Conservation (phyloP, 2,113 vertebrate species). For the Datnioides undecimradiatus region DNA sequence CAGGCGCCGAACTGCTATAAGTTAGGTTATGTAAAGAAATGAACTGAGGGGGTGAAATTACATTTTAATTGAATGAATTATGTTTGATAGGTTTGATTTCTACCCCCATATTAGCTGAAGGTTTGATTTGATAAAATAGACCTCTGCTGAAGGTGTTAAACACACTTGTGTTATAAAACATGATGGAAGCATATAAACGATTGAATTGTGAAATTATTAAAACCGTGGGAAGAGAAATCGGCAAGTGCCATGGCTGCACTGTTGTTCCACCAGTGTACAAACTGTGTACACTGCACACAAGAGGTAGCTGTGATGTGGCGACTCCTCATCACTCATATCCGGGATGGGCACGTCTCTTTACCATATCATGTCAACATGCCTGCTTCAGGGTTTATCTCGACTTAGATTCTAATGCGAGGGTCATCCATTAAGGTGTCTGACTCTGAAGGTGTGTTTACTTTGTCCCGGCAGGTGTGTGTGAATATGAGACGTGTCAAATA, state of each 20-base stretch:
- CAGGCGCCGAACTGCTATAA: constrained; percentile 22
- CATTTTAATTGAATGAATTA: background rate
- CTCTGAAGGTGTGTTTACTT: constrained; percentile 76
- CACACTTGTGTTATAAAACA: too few relatives aligned
- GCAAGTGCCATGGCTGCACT: background rate
- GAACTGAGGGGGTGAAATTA: background rate
- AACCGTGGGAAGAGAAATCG: background rate
- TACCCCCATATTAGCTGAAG: too few relatives aligned
- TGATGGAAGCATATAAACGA: too few relatives aligned
- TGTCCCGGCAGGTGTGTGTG: constrained; percentile 78
- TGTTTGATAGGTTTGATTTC: background rate
- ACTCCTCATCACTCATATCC: constrained; percentile 50
- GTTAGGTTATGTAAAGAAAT: background rate
- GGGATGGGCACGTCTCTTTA: constrained; percentile 49
- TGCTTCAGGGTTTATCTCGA: constrained; percentile 56
- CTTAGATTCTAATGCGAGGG: constrained; percentile 68
- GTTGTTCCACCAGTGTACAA: constrained; percentile 40
- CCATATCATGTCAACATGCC: constrained; percentile 59
- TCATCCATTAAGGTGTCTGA: constrained; percentile 80
- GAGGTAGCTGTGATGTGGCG: constrained; percentile 43
- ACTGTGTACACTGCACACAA: constrained; percentile 9
- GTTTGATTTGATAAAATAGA: too few relatives aligned
- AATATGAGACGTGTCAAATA: constrained; percentile 80
- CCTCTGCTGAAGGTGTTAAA: constrained; percentile 8
- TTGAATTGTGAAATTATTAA: background rate